phyloP scores from a whole-genome alignment of 2,113 vertebrate genomes.

The Lampris megalopsis region DNA sequence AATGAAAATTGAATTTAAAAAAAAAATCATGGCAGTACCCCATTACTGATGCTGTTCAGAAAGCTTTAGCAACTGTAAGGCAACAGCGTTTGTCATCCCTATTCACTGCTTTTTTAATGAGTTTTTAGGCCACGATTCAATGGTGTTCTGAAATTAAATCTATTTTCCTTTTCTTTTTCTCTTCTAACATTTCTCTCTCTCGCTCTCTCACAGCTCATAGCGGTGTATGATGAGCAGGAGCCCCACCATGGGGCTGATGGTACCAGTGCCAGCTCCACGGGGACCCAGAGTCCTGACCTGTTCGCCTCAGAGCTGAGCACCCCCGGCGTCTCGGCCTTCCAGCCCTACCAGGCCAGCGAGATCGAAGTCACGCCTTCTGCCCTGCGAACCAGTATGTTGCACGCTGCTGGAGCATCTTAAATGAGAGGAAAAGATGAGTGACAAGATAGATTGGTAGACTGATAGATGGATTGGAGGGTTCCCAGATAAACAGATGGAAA shows the following conservation, averaged over 20 bases:
- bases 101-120: too few species aligned
- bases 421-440: conserved; percentile 11
- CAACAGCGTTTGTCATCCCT: too few species aligned
- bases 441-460: background rate
- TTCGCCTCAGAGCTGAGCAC: conserved; percentile 86
- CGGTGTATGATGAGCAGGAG: conserved; percentile 96
- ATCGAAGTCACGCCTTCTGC: conserved; percentile 98
- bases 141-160: background rate
- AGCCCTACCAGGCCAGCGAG: conserved; percentile 95
- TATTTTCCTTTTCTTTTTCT: background rate
- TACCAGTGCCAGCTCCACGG: conserved; percentile 98
- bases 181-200: conserved; percentile 21
- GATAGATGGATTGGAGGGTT: too few species aligned
- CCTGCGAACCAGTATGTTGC: conserved; percentile 93
- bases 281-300: conserved; percentile 96
- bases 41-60: too few species aligned
- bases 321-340: conserved; percentile 86
- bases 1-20: too few species aligned
- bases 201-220: conserved; percentile 88
- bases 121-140: too few species aligned
- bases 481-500: background rate
- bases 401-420: background rate
- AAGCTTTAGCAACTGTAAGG: too few species aligned
- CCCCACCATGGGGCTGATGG: conserved; percentile 97
- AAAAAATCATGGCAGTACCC: too few species aligned